Percentiles rank a stretch among this genome's conserved stretches.
Evolutionary conservation across 2,797 vertebrate species (phyloP).

Genomic region (Nyctibius grandis): DNA sequence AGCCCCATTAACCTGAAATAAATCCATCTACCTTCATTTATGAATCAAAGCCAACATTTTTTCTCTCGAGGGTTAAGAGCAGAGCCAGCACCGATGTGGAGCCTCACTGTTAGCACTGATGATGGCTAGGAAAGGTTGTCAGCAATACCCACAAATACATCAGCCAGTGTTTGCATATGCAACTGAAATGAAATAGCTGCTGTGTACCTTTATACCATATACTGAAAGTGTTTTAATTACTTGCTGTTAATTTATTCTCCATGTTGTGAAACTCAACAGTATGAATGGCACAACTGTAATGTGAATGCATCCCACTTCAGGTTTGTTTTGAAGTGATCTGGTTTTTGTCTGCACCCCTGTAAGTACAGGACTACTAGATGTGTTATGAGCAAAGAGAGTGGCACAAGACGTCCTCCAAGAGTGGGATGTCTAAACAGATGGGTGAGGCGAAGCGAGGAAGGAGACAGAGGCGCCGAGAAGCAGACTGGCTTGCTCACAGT

Average conservation of each 20-base stretch:
- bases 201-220: not conserved
- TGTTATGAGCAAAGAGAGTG: not conserved
- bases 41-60: not conserved
- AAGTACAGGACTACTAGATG: not conserved
- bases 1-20: not conserved
- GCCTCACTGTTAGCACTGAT: not conserved
- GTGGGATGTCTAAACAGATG: not conserved
- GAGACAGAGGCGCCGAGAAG: not conserved
- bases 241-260: not conserved
- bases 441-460: not conserved
- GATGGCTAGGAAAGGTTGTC: not conserved
- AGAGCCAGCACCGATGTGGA: not conserved
- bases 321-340: not conserved
- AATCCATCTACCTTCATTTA: not conserved
- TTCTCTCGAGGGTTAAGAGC: not conserved
- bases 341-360: not conserved
- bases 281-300: too few relatives aligned
- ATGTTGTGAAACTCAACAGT: not conserved
- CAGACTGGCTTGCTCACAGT: not conserved
- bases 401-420: not conserved
- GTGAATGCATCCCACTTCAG: not conserved
- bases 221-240: not conserved
- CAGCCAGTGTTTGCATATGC: not conserved
- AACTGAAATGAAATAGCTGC: not conserved
- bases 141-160: not conserved